These are phyloP conservation scores for Dasypogon diadema DNA, from an alignment of 2,888 invertebrate species.

Conservation along the genomic window DNA sequence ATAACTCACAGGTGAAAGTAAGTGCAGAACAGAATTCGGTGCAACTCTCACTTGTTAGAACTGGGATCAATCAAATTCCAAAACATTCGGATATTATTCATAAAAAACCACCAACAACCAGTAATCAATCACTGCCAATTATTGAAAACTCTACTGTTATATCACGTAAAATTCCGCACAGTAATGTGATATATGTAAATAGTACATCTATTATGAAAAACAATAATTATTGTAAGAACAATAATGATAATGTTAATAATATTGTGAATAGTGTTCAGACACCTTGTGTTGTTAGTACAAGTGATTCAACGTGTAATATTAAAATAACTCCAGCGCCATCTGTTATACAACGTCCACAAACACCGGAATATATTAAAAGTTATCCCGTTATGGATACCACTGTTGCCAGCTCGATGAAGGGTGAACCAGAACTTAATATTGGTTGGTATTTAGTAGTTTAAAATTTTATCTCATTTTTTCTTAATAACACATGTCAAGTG, in stretches of 20 bases:
- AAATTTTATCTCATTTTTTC: too few species aligned
- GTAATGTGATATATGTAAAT: constrained; percentile 66
- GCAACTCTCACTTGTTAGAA: constrained; percentile 9
- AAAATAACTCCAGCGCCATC: constrained; percentile 31
- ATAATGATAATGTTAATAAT: constrained; percentile 50
- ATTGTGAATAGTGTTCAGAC: constrained; percentile 48
- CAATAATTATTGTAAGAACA: constrained; percentile 51
- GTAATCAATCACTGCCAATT: constrained; percentile 16
- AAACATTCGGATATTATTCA: constrained; percentile 29
- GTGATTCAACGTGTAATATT: constrained; percentile 26
- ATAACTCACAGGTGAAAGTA: constrained; percentile 19
- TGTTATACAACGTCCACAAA: constrained; percentile 62
- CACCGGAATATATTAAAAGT: constrained; percentile 68
- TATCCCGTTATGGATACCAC: constrained; percentile 69
- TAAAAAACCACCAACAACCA: constrained; percentile 11
- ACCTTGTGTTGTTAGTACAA: constrained; percentile 57
- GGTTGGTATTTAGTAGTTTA: too few species aligned
- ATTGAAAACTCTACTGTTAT: constrained; percentile 53
- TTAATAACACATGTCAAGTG: too few species aligned
- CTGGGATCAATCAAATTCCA: neutral
- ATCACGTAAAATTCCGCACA: constrained; percentile 64
- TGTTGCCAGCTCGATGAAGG: constrained; percentile 68
- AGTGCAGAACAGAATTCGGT: constrained; percentile 9
- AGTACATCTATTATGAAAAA: constrained; percentile 50
- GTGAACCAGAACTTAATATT: constrained; percentile 68